Percentiles rank a stretch among this genome's conserved stretches.
Evolutionary conservation across 2,888 invertebrate genomes (phyloP).

Genomic region (Andrena bucephala): DNA sequence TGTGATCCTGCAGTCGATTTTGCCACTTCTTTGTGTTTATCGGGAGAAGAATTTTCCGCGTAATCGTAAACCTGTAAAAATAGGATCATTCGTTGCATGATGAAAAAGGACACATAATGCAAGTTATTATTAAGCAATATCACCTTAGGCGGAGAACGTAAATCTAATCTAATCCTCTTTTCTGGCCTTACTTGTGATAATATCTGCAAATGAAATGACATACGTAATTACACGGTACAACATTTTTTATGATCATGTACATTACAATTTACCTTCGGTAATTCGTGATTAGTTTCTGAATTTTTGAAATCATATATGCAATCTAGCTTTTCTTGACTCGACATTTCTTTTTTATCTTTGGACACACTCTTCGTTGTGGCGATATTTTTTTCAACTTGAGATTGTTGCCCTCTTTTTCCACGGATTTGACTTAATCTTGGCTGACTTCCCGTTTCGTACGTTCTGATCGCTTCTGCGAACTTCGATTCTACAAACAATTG

Average conservation of each 20-base stretch:
- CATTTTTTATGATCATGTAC: background rate
- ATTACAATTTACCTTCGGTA: conserved; percentile 29
- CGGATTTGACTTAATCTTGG: background rate
- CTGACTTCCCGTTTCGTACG: background rate
- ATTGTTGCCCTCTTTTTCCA: conserved; percentile 3
- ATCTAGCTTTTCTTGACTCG: background rate
- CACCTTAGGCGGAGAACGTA: conserved; percentile 13
- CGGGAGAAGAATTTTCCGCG: background rate
- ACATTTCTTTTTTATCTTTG: background rate
- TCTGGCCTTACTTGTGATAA: background rate
- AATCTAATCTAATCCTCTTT: conserved; percentile 7
- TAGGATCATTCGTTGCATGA: background rate
- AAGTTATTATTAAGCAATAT: background rate
- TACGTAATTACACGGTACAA: background rate
- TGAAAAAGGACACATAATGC: no score
- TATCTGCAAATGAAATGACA: conserved; percentile 14
- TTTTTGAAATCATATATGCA: conserved; percentile 15
- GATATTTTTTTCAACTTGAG: background rate
- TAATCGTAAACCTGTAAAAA: conserved; percentile 9
- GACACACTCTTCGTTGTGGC: background rate
- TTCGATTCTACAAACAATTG: background rate
- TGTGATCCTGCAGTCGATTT: background rate
- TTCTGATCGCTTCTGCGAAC: background rate
- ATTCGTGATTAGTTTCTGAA: background rate
- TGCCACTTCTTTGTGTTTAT: background rate